phyloP scores from a whole-genome alignment of 2,888 invertebrate species.

The Dermolepida albohirtum region DNA sequence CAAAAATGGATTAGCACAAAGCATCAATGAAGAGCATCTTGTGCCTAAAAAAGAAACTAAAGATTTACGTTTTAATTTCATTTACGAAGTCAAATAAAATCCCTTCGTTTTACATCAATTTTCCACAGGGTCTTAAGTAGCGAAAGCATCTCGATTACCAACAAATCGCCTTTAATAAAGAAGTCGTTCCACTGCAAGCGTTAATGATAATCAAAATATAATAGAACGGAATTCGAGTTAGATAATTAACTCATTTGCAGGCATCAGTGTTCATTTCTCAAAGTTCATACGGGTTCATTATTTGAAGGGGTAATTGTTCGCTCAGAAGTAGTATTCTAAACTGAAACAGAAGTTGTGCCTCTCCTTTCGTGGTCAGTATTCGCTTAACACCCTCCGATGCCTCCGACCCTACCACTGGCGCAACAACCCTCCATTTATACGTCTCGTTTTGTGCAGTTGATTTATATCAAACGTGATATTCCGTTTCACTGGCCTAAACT shows the following conservation, averaged over 20 bases:
- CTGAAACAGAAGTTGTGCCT: conserved; percentile 43
- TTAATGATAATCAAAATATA: conserved; percentile 60
- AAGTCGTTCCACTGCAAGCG: conserved; percentile 51
- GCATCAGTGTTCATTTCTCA: conserved; percentile 63
- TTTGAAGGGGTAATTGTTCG: conserved; percentile 58
- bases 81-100: neutral
- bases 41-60: too few species aligned
- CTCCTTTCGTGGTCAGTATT: conserved; percentile 44
- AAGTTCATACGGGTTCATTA: conserved; percentile 66
- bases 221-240: conserved; percentile 59
- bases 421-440: conserved; percentile 25
- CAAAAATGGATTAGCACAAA: too few species aligned
- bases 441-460: conserved; percentile 22
- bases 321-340: conserved; percentile 40
- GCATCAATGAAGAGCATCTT: too few species aligned
- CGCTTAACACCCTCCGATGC: conserved; percentile 42
- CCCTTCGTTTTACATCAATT: neutral
- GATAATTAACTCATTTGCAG: conserved; percentile 65
- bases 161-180: conserved; percentile 58
- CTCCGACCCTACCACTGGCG: conserved; percentile 26
- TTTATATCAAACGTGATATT: conserved; percentile 27
- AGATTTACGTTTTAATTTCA: too few species aligned
- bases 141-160: conserved; percentile 2
- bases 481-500: too few species aligned
- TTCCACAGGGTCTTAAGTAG: too few species aligned